These are phyloP conservation scores for Anguilla pacifica DNA, from an alignment of 2,797 vertebrate genomes.

Conservation along the genomic window DNA sequence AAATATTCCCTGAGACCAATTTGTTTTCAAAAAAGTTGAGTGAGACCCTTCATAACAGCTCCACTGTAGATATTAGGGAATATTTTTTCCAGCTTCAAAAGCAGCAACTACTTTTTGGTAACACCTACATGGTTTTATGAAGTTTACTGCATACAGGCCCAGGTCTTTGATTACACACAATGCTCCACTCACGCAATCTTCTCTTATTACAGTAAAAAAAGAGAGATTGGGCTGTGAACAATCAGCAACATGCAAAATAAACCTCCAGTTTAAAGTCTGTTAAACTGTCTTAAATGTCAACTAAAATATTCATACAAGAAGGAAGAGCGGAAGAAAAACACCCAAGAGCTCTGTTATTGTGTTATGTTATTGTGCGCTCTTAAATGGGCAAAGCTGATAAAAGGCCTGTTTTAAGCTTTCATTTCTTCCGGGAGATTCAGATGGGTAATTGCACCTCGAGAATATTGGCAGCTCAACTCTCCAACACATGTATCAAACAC, in stretches of 20 bases:
- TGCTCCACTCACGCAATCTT: too few relatives aligned
- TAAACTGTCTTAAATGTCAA: neutral
- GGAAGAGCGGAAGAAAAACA: neutral
- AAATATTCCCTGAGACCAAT: neutral
- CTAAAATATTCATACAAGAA: neutral
- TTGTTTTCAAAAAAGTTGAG: neutral
- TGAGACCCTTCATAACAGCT: neutral
- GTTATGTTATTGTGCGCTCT: neutral
- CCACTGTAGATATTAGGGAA: neutral
- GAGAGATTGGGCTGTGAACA: neutral
- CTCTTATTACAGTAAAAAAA: neutral
- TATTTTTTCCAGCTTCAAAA: too few relatives aligned
- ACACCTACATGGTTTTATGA: neutral
- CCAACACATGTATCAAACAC: neutral
- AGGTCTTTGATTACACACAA: neutral
- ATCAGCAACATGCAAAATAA: neutral
- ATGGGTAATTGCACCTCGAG: neutral
- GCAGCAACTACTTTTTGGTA: neutral
- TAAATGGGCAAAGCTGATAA: neutral
- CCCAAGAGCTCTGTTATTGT: neutral
- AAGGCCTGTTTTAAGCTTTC: neutral
- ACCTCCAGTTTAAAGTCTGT: neutral
- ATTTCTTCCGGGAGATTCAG: neutral
- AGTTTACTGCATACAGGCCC: neutral
- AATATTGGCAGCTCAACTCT: too few relatives aligned